phyloP scores from a whole-genome alignment of 1,140 invertebrate genomes.

The Penaeus chinensis region DNA sequence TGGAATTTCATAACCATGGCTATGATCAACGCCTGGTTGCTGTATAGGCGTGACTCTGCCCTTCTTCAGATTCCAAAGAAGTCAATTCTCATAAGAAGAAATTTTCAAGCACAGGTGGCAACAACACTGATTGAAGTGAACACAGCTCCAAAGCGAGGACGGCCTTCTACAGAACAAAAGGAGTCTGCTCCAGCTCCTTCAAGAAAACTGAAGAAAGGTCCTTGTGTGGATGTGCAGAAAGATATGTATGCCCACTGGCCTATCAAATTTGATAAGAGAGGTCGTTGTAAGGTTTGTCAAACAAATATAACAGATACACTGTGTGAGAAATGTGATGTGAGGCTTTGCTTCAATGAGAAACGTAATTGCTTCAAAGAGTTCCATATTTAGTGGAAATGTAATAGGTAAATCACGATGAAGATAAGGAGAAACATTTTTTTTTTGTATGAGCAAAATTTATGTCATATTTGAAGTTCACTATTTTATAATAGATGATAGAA shows the following conservation, averaged over 20 bases:
- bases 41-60: constrained; percentile 44
- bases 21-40: constrained; percentile 62
- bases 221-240: constrained; percentile 22
- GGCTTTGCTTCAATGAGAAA: constrained; percentile 18
- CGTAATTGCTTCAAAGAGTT: constrained; percentile 25
- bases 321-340: constrained; percentile 27
- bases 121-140: constrained; percentile 21
- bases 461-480: too few species aligned
- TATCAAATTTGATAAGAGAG: constrained; percentile 26
- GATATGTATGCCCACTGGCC: constrained; percentile 23
- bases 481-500: too few species aligned
- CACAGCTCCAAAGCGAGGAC: constrained; percentile 26
- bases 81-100: constrained; percentile 23
- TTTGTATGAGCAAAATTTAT: too few species aligned
- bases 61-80: constrained; percentile 40
- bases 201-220: constrained; percentile 22
- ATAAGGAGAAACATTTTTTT: too few species aligned
- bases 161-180: neutral
- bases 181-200: constrained; percentile 19
- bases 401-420: constrained; percentile 8
- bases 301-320: constrained; percentile 19
- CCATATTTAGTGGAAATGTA: constrained; percentile 14
- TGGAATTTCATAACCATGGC: constrained; percentile 61
- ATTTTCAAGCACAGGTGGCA: constrained; percentile 35
- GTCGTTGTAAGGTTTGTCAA: constrained; percentile 14